phyloP scores from a whole-genome alignment of 2,797 vertebrate genomes.

The Agapornis canus region DNA sequence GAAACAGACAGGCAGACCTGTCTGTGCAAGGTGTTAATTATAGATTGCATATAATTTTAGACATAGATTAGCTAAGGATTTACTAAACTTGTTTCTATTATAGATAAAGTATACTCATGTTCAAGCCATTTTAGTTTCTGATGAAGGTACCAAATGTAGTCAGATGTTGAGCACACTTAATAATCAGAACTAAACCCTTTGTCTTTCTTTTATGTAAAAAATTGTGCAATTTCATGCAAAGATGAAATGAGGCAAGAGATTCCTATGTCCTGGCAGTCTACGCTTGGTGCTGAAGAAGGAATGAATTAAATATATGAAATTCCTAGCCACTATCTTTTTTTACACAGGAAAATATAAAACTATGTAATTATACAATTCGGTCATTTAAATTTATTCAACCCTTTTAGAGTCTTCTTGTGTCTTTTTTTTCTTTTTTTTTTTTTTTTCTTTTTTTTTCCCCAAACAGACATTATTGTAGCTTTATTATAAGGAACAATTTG shows the following conservation, averaged over 20 bases:
- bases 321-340: background rate
- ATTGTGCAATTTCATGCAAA: background rate
- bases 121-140: background rate
- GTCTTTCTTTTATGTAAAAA: background rate
- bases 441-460: background rate
- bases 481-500: constrained; percentile 71
- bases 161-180: background rate
- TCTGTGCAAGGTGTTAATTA: background rate
- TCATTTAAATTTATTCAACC: constrained; percentile 20
- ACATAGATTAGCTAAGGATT: background rate
- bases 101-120: background rate
- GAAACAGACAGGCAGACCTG: background rate
- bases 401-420: background rate
- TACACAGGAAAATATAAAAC: constrained; percentile 1
- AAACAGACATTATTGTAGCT: constrained; percentile 33
- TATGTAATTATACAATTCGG: background rate
- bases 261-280: background rate
- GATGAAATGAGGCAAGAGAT: background rate
- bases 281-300: background rate
- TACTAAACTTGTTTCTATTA: background rate
- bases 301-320: background rate
- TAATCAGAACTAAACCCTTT: background rate
- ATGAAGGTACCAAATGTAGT: background rate
- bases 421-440: background rate
- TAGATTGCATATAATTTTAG: background rate